Evolutionary conservation across 2,113 vertebrate species (phyloP), one percentile per base, ranked within the genome.

Genomic region (Nansenia antarctica): DNA sequence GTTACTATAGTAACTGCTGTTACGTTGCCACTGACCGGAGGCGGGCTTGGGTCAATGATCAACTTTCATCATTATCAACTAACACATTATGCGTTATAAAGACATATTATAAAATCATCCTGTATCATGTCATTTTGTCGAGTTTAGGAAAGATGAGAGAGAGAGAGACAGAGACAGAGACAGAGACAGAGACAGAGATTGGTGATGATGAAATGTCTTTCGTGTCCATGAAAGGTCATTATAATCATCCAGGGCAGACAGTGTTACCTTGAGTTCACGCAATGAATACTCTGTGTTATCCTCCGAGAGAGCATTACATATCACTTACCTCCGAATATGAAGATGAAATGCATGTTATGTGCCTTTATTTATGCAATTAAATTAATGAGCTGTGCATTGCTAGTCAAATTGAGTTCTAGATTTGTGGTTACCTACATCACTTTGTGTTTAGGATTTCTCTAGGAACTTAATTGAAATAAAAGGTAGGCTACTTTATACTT

Each of bases 1-100:
- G 85, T 86, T 81, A 74, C 87, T 60, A 77, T n/a, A 49, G 86
- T 78, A 81, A 88, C 82, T 35, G 52, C 67, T 31, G 57, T 81
- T 60, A 73, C 70, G 52, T 67, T 67, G 32, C 76, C n/a, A n/a
- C n/a, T n/a, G n/a, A n/a, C n/a, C 62, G 60, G 71, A 66, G 73
- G 32, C 35, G 62, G 64, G 72, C 12, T 12, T 2, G 53, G 63
- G 74, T 66, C 70, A 73, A 53, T 59, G 73, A 65, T 35, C 8
- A n/a, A 59, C 15, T 57, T 35, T 53, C 18, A 8, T 47, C 42
- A 53, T 20, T 53, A 53, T 53, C 49, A 26, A n/a, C n/a, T n/a
- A n/a, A n/a, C n/a, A n/a, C n/a, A n/a, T n/a, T n/a, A n/a, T n/a
- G n/a, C n/a, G n/a, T n/a, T n/a, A n/a, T n/a, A n/a, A n/a, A n/a